Evolutionary conservation across 2,797 vertebrate genomes (phyloP).

Genomic region (Sphaeramia orbicularis): DNA sequence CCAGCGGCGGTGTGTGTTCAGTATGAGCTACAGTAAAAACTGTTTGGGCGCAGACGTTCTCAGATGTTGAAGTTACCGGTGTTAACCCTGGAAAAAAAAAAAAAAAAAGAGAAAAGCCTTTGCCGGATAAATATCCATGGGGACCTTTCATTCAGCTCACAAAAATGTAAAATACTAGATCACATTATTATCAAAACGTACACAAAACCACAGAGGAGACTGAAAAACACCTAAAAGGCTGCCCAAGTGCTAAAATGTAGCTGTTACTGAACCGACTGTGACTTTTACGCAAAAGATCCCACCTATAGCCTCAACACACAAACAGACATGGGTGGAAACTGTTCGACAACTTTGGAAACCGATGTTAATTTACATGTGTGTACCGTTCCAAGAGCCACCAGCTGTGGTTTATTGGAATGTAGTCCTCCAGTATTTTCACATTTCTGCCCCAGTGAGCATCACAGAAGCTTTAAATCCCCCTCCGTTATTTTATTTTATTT

Average conservation of each 20-base stretch:
- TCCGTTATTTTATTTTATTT: too few relatives aligned
- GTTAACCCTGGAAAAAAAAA: constrained; percentile 10
- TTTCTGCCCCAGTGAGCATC: constrained; percentile 25
- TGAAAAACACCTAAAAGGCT: constrained; percentile 59
- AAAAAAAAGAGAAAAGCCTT: background rate
- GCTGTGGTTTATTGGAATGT: constrained; percentile 61
- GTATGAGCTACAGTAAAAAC: constrained; percentile 47
- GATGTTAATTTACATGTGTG: constrained; percentile 47
- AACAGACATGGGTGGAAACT: constrained; percentile 49
- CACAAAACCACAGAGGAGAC: constrained; percentile 69
- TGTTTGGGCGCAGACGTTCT: constrained; percentile 29
- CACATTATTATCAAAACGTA: constrained; percentile 64
- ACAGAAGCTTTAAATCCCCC: constrained; percentile 33
- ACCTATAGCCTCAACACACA: constrained; percentile 69
- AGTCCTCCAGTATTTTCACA: constrained; percentile 46
- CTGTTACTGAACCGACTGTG: constrained; percentile 65
- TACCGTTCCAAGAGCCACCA: constrained; percentile 40
- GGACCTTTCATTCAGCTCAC: constrained; percentile 35
- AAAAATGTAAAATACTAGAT: constrained; percentile 54
- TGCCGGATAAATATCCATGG: constrained; percentile 11
- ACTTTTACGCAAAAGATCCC: constrained; percentile 65
- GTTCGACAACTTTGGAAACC: constrained; percentile 29
- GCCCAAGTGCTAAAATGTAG: constrained; percentile 56
- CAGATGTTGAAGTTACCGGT: constrained; percentile 5
- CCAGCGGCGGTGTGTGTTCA: constrained; percentile 51